Conservation (phyloP, 2,113 vertebrate genomes). For the Burhinus oedicnemus region DNA sequence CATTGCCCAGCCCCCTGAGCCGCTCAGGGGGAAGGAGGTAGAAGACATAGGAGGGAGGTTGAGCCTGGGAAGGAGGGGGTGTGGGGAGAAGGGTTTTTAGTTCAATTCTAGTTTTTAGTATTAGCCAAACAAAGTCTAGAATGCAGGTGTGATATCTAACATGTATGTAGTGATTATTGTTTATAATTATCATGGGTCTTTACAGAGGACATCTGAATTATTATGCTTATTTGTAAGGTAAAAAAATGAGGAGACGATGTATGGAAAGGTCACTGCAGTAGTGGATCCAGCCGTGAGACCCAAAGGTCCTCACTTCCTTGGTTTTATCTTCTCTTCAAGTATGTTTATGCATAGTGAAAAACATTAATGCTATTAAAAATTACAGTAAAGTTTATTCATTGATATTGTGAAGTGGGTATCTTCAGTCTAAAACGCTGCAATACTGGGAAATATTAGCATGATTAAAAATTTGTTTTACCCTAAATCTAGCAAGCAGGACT, state of each 20-base stretch:
- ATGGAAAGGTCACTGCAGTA: neutral
- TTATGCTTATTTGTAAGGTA: neutral
- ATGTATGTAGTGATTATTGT: neutral
- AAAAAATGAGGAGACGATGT: neutral
- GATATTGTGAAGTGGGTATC: neutral
- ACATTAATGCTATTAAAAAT: neutral
- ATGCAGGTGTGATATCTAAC: neutral
- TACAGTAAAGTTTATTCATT: neutral
- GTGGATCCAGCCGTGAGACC: neutral
- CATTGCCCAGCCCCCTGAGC: fast-evolving
- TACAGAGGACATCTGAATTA: neutral
- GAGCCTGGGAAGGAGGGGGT: neutral
- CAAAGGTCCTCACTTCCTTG: neutral
- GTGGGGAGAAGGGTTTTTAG: neutral
- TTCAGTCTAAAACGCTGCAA: neutral
- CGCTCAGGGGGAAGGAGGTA: neutral
- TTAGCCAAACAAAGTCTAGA: neutral
- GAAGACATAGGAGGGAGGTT: neutral
- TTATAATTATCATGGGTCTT: neutral
- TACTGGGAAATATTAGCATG: neutral
- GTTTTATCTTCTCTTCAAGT: neutral
- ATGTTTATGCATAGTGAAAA: neutral
- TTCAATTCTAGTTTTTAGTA: neutral
- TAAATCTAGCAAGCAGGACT: neutral
- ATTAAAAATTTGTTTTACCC: neutral